Evolutionary conservation across 2,797 vertebrate genomes (phyloP).

Genomic region (Pelochelys cantorii): DNA sequence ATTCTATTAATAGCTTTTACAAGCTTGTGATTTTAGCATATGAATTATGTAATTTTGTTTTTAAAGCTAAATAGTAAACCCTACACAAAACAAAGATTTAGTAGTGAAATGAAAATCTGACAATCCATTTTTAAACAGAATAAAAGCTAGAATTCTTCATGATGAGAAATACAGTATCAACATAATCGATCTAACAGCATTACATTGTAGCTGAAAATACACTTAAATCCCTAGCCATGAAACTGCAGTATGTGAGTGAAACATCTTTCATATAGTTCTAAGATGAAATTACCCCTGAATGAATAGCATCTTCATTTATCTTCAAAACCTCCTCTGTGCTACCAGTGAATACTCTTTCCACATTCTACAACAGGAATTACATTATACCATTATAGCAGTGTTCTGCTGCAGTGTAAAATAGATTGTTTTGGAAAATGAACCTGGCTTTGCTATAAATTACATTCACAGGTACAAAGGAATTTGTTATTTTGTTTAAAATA

Average conservation of each 20-base stretch:
- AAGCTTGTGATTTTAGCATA: slow-evolving; percentile 49
- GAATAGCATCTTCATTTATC: slow-evolving; percentile 99
- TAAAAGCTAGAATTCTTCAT: slow-evolving; percentile 77
- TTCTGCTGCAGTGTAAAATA: slow-evolving; percentile 92
- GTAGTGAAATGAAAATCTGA: slow-evolving; percentile 73
- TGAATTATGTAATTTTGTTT: slow-evolving; percentile 68
- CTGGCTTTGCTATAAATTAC: slow-evolving; percentile 99
- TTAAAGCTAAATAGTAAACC: slow-evolving; percentile 69
- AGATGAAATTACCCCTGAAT: slow-evolving; percentile 99
- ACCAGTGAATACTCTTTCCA: slow-evolving; percentile 91
- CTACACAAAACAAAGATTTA: slow-evolving; percentile 69
- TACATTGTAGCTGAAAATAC: slow-evolving; percentile 77
- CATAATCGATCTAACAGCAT: slow-evolving; percentile 80
- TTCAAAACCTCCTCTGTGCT: slow-evolving; percentile 92
- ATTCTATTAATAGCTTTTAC: not conserved
- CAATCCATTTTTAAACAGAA: slow-evolving; percentile 67
- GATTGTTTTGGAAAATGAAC: slow-evolving; percentile 97
- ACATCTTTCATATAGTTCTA: slow-evolving; percentile 94
- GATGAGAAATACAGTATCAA: slow-evolving; percentile 80
- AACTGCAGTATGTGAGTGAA: slow-evolving; percentile 78
- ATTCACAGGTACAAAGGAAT: slow-evolving; percentile 96
- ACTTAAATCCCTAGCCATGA: slow-evolving; percentile 78
- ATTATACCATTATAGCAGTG: slow-evolving; percentile 95
- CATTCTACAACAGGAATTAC: slow-evolving; percentile 88
- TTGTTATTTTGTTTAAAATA: slow-evolving; percentile 99